These are phyloP conservation scores for Puntigrus tetrazona DNA, from an alignment of 2,113 vertebrate genomes.

Conservation along the genomic window DNA sequence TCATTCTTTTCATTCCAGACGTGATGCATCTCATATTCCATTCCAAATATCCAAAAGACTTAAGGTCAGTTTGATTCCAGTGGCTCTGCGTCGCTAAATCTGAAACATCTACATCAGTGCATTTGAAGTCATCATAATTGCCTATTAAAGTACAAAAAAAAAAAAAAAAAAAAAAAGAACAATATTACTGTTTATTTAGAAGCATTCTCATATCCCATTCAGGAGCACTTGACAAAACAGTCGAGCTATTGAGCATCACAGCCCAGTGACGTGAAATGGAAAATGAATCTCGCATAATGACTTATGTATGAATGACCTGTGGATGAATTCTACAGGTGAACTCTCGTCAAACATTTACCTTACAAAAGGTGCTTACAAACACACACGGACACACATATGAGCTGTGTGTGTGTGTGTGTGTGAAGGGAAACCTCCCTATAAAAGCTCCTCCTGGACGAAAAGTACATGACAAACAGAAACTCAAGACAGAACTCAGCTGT, in stretches of 20 bases:
- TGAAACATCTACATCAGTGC: not conserved
- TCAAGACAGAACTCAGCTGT: constrained; percentile 12
- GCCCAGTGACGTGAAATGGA: constrained; percentile 3
- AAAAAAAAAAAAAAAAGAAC: not conserved
- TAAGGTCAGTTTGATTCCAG: constrained; percentile 32
- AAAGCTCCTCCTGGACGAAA: constrained; percentile 35
- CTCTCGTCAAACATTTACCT: constrained; percentile 13
- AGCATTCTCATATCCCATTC: not conserved
- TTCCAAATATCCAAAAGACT: constrained; percentile 40
- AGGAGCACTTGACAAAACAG: too few relatives aligned
- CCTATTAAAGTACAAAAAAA: not conserved
- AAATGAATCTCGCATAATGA: not conserved
- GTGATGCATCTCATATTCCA: constrained; percentile 24
- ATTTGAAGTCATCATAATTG: not conserved
- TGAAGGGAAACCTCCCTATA: constrained; percentile 35
- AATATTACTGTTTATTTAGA: not conserved
- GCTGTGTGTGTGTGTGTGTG: not conserved
- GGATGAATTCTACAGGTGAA: not conserved
- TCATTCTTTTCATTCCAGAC: constrained; percentile 44
- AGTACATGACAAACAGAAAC: constrained; percentile 34
- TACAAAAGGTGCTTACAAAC: constrained; percentile 9
- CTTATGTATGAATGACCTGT: not conserved
- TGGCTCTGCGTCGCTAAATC: not conserved
- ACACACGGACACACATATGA: constrained; percentile 15
- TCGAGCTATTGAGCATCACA: not conserved